Conservation (phyloP, 2,888 invertebrate species). For the Leistus spinibarbis region DNA sequence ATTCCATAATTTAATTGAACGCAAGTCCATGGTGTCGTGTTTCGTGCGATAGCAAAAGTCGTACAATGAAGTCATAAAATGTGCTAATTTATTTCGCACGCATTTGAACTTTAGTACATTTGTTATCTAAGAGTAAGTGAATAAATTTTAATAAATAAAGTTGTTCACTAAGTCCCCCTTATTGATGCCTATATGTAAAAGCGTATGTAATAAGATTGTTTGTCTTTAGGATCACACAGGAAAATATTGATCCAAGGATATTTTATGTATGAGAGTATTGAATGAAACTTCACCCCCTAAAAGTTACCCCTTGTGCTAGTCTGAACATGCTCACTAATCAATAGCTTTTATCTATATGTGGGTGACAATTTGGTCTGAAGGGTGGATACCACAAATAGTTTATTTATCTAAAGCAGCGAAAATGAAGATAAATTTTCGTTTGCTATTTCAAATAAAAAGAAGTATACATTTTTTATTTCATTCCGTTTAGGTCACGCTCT, state of each 20-base stretch:
- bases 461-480: too few species aligned
- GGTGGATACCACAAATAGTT: too few species aligned
- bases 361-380: background rate
- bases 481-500: too few species aligned
- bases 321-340: background rate
- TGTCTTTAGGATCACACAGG: background rate
- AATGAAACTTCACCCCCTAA: background rate
- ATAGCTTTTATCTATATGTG: background rate
- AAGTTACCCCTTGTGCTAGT: background rate
- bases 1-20: too few species aligned
- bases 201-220: background rate
- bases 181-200: background rate
- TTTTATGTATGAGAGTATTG: background rate
- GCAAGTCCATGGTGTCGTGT: too few species aligned
- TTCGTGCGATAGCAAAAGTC: too few species aligned
- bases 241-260: background rate
- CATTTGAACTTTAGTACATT: conserved; percentile 15
- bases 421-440: too few species aligned
- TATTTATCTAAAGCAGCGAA: too few species aligned
- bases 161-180: background rate
- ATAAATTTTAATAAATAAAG: conserved; percentile 22
- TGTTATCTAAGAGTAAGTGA: conserved; percentile 16
- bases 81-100: conserved; percentile 19
- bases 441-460: too few species aligned
- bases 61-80: too few species aligned